Evolutionary conservation across 2,888 invertebrate genomes (phyloP).

Genomic region (Alcis repandata): DNA sequence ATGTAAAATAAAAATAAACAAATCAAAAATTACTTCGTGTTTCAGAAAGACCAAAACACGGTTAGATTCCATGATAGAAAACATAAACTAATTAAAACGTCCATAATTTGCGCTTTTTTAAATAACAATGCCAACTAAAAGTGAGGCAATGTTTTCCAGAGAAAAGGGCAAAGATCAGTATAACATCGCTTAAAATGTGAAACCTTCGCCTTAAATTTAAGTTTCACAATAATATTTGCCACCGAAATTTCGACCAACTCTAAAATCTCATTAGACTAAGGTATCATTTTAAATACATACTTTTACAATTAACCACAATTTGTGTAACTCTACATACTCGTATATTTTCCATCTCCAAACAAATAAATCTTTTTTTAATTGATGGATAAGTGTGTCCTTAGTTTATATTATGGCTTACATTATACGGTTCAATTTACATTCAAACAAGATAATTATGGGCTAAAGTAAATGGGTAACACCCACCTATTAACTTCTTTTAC

Average conservation of each 20-base stretch:
- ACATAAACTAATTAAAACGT: too few relatives aligned
- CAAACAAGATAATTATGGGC: slow-evolving; percentile 44
- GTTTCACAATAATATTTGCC: slow-evolving; percentile 1
- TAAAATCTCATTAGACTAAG: background rate
- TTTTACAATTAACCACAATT: background rate
- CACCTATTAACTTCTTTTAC: slow-evolving; percentile 20
- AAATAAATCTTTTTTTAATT: slow-evolving; percentile 51
- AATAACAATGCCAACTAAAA: too few relatives aligned
- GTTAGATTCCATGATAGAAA: too few relatives aligned
- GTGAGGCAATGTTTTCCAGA: too few relatives aligned
- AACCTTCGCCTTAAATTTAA: slow-evolving; percentile 9
- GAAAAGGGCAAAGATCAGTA: too few relatives aligned
- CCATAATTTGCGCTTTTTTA: too few relatives aligned
- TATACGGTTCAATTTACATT: slow-evolving; percentile 39
- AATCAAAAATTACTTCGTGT: too few relatives aligned
- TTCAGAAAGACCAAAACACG: too few relatives aligned
- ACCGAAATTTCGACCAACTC: background rate
- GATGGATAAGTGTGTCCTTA: slow-evolving; percentile 50
- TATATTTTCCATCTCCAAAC: slow-evolving; percentile 44
- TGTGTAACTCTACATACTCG: slow-evolving; percentile 20
- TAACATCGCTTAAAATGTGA: too few relatives aligned
- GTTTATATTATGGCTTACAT: slow-evolving; percentile 40
- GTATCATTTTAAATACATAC: slow-evolving; percentile 1
- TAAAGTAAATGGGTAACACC: slow-evolving; percentile 36
- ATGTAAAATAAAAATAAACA: too few relatives aligned